Conservation (phyloP, 1,140 invertebrate genomes). For the Apocrypta bakeri region DNA sequence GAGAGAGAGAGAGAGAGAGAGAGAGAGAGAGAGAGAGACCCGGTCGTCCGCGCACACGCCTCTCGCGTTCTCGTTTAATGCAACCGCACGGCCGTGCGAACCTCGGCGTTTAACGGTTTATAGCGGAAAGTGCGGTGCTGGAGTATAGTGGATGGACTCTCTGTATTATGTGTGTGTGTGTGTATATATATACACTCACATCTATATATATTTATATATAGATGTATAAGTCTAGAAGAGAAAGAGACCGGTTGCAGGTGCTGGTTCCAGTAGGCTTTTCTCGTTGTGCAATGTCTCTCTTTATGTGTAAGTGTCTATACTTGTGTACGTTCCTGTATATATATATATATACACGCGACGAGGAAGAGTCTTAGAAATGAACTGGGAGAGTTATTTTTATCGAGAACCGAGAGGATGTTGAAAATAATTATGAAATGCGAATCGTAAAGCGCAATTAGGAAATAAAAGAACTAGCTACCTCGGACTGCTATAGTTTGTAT, state of each 20-base stretch:
- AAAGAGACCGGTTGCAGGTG: background rate
- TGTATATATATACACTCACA: no score
- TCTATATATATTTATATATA: no score
- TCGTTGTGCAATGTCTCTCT: background rate
- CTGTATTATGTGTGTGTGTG: no score
- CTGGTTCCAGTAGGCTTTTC: background rate
- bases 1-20: no score
- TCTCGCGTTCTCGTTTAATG: constrained; percentile 19
- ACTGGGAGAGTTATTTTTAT: background rate
- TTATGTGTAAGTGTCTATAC: no score
- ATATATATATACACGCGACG: background rate
- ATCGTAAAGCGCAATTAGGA: background rate
- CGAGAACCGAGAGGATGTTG: background rate
- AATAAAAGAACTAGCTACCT: background rate
- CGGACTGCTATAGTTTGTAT: background rate
- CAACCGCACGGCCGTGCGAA: constrained; percentile 23
- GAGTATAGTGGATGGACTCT: background rate
- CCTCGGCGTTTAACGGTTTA: constrained; percentile 17
- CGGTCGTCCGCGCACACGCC: background rate
- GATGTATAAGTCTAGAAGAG: no score
- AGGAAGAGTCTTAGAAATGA: background rate
- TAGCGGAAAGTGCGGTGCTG: background rate
- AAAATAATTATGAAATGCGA: no score
- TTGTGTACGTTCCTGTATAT: no score
- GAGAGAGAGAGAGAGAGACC: no score